These are phyloP conservation scores for Borostomias antarcticus DNA, from an alignment of 2,797 vertebrate species.

Conservation along the genomic window DNA sequence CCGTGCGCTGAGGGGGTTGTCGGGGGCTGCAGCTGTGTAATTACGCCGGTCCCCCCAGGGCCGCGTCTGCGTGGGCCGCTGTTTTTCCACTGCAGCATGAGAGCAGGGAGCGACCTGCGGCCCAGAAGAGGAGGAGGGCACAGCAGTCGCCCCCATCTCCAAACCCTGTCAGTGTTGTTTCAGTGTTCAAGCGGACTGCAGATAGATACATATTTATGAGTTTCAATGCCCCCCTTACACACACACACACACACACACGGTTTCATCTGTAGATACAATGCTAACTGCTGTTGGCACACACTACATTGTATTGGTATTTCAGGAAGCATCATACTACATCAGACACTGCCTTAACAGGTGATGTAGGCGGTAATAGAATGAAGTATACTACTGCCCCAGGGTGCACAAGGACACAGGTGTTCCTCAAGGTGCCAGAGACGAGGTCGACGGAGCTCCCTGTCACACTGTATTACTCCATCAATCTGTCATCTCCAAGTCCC, in stretches of 20 bases:
- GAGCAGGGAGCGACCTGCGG: neutral
- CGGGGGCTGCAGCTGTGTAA: conserved; percentile 64
- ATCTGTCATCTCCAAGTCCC: conserved; percentile 67
- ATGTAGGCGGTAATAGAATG: conserved; percentile 62
- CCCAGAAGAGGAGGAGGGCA: neutral
- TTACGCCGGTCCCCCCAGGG: conserved; percentile 65
- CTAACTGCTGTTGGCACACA: conserved; percentile 66
- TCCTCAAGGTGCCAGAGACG: conserved; percentile 67
- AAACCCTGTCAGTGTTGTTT: conserved; percentile 31
- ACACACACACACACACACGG: neutral
- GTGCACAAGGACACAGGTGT: conserved; percentile 76
- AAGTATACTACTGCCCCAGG: conserved; percentile 53
- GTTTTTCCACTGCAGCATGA: conserved; percentile 55
- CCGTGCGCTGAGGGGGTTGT: conserved; percentile 59
- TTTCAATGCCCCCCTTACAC: neutral
- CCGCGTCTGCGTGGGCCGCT: conserved; percentile 59
- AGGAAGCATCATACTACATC: conserved; percentile 52
- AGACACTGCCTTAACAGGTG: conserved; percentile 48
- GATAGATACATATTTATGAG: conserved; percentile 53
- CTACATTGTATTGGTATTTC: conserved; percentile 66
- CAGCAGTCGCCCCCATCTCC: neutral
- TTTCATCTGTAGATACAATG: conserved; percentile 62
- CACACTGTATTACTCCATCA: conserved; percentile 76
- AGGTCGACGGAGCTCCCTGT: conserved; percentile 69
- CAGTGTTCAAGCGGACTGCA: conserved; percentile 26